Base-by-base conservation (phyloP, 2,888 invertebrate species). In the Drosophila gaucha region DNA sequence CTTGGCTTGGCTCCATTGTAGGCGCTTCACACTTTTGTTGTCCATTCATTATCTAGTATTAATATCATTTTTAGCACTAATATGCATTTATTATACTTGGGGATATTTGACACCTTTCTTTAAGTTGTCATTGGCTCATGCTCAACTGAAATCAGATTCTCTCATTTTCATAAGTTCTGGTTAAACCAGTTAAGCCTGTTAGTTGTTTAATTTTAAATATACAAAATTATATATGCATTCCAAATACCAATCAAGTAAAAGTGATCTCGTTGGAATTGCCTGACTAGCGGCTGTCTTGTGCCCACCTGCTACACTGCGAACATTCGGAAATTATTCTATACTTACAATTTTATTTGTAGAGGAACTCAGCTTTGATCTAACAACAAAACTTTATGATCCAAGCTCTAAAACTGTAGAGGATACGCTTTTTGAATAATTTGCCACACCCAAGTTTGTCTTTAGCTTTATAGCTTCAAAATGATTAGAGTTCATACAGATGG, bases 101-200 rank as follows among this genome's bases (percentile, higher is more conserved):
- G 18, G 49, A 54, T 51, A 39, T 44, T 35, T 59, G 26, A 39
- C 35, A 56, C 47, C 55, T 18, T 44, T 12, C 31, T 3, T 1
- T 10, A 10, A 8, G n/a, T 14, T 28, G 6, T 3, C 30, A 36
- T 22, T 12, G 6, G 12, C 28, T 3, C 3, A 10, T 18, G 6
- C 20, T 28, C 8, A n/a, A 18, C 12, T 24, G n/a, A 24, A 54
- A n/a, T 26, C 44, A 3, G 24, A 0, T 54, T 20, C 24, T 9
- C 14, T n/a, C n/a, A 33, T 35, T 30, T 14, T 24, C 3, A 16
- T 18, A 4, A 5, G 6, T 30, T 24, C 54, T 6, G 12, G 66
- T 22, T 35, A 10, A 12, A 60, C 67, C 38, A 20, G 60, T 39
- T 12, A 22, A 68, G 51, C 54, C 46, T 8, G 60, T 38, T 35